Evolutionary conservation across 2,113 vertebrate species (phyloP), one percentile per base, ranked within the genome.

Genomic region (Corythoichthys intestinalis): DNA sequence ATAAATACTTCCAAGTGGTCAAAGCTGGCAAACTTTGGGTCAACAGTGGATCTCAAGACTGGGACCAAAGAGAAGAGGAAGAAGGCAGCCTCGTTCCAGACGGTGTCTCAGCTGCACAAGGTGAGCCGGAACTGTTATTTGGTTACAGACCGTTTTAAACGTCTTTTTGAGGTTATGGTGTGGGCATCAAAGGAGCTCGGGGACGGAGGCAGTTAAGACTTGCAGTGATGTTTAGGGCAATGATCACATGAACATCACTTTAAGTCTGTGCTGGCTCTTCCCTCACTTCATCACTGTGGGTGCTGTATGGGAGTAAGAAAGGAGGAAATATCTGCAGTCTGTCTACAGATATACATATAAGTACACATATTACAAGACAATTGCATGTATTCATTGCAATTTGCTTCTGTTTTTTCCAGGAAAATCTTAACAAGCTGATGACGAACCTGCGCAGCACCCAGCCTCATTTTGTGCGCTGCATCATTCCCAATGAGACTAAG

Each of bases 241-340:
- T 95, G 90, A 93, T 93, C 90, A 93, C 93, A 95, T 98, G 95
- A 98, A 98, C 96, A 98, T 98, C 96, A 98, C 96, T 96, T 95
- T 96, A 98, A 98, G 96, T 98, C 96, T 98, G 95, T 97, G 95
- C 96, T 98, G 91, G 92, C 91, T 96, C 94, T 91, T 84, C 87
- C 90, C 91, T 90, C 87, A 68, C 63, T 64, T 17, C 81, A 13
- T 65, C 84, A 44, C 44, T 34, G 17, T 38, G 35, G 37, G 2
- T 4, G 34, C 3, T 4, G 3, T 6, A 37, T 37, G 34, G 57
- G 9, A 17, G 15, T 6, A 46, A 20, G 3, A 8, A 44, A 13
- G 44, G 17, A 46, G 1, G 6, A 44, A 37, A 38, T 6, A 59
- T 44, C 41, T 44, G 9, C 41, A 1, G 41, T 44, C 4, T 1